These are phyloP conservation scores for Scylla paramamosain DNA, from an alignment of 1,140 invertebrate genomes.

Conservation along the genomic window DNA sequence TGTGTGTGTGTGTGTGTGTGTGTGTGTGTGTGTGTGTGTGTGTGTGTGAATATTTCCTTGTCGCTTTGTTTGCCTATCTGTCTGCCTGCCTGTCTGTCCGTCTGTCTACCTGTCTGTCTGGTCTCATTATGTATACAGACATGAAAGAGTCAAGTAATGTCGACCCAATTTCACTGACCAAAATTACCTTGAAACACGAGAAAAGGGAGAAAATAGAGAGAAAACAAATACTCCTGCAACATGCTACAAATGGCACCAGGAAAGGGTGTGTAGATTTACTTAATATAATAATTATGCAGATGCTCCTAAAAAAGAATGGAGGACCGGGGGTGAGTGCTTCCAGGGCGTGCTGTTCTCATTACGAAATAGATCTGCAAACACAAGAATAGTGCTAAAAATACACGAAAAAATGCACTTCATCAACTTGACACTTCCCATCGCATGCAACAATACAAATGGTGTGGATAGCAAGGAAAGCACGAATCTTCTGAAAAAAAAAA, in stretches of 20 bases:
- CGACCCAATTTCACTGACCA: neutral
- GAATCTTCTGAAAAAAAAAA: no score
- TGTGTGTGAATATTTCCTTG: neutral
- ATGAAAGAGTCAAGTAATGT: neutral
- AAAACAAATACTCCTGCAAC: neutral
- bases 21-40: neutral
- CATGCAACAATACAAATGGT: no score
- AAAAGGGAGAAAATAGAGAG: neutral
- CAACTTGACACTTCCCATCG: no score
- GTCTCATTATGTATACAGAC: neutral
- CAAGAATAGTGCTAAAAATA: no score
- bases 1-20: no score
- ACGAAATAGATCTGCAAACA: no score
- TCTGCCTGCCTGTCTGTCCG: no score
- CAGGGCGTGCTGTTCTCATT: neutral
- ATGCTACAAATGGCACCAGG: neutral
- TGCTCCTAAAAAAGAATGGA: neutral
- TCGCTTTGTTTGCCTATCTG: no score
- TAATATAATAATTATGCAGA: conserved; percentile 1
- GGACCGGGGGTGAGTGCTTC: neutral
- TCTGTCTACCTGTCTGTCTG: no score
- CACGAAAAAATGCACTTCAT: no score
- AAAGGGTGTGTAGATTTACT: neutral
- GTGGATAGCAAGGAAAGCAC: no score
- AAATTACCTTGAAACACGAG: neutral